These are phyloP conservation scores for Periplaneta americana DNA, from an alignment of 1,140 invertebrate species.

Conservation along the genomic window DNA sequence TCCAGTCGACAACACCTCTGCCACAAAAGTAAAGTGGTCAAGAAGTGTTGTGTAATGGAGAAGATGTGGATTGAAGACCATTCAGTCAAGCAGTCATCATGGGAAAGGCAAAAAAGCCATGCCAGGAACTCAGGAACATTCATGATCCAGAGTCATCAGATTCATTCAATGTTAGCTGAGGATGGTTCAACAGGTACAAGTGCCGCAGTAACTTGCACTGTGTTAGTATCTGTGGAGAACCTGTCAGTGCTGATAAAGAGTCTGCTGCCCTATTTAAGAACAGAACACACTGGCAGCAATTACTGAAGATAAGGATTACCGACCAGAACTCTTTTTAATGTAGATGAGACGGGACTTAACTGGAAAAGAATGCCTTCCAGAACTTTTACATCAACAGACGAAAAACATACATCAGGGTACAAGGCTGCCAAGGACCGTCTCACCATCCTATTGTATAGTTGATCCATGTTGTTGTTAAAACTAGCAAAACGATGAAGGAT, in stretches of 20 bases:
- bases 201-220: not conserved
- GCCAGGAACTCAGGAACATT: too few species aligned
- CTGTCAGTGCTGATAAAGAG: not conserved
- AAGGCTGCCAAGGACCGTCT: constrained; percentile 25
- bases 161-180: not conserved
- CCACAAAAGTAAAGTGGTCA: too few species aligned
- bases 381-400: constrained; percentile 22
- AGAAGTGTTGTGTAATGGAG: too few species aligned
- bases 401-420: constrained; percentile 18
- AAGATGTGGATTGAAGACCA: not conserved
- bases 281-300: not conserved
- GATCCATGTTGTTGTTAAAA: too few species aligned
- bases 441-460: constrained; percentile 23
- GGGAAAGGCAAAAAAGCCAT: too few species aligned
- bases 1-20: too few species aligned
- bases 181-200: not conserved
- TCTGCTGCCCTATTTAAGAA: constrained; percentile 24
- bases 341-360: constrained; percentile 25
- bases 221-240: not conserved
- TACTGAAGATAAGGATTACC: not conserved
- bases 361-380: constrained; percentile 24
- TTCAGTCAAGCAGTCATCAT: constrained; percentile 28
- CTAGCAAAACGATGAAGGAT: too few species aligned
- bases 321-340: constrained; percentile 21
- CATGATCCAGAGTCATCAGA: not conserved